Evolutionary conservation across 2,888 invertebrate genomes (phyloP).

Genomic region (Diarsia dahlii): DNA sequence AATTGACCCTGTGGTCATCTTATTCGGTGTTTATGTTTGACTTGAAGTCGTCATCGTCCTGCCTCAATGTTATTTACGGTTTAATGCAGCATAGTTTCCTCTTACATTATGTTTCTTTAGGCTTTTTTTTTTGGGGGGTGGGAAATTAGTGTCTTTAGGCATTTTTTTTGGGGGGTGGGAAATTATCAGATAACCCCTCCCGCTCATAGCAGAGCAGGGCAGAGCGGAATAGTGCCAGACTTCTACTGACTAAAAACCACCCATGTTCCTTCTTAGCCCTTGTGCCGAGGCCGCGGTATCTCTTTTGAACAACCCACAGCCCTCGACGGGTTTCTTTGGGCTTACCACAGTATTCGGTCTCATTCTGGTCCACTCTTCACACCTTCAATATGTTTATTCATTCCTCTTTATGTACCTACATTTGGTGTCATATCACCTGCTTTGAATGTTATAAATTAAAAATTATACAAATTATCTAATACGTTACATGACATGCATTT

Average conservation of each 20-base stretch:
- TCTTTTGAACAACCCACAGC: too few relatives aligned
- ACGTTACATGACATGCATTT: slow-evolving; percentile 18
- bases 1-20: slow-evolving; percentile 8
- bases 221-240: too few relatives aligned
- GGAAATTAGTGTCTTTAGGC: too few relatives aligned
- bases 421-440: not conserved
- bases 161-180: too few relatives aligned
- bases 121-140: too few relatives aligned
- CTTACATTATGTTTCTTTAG: too few relatives aligned
- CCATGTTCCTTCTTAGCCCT: too few relatives aligned
- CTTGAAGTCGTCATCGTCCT: not conserved
- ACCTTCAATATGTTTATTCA: not conserved
- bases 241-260: too few relatives aligned
- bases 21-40: not conserved
- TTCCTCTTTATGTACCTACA: not conserved
- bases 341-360: not conserved
- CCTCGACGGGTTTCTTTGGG: too few relatives aligned
- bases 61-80: not conserved
- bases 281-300: too few relatives aligned
- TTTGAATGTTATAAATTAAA: slow-evolving; percentile 9
- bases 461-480: slow-evolving; percentile 15
- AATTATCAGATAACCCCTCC: too few relatives aligned
- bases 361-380: not conserved
- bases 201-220: too few relatives aligned
- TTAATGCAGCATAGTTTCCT: not conserved